Evolutionary conservation across 1,140 invertebrate species (phyloP).

Genomic region (Trachymyrmex cornetzi): DNA sequence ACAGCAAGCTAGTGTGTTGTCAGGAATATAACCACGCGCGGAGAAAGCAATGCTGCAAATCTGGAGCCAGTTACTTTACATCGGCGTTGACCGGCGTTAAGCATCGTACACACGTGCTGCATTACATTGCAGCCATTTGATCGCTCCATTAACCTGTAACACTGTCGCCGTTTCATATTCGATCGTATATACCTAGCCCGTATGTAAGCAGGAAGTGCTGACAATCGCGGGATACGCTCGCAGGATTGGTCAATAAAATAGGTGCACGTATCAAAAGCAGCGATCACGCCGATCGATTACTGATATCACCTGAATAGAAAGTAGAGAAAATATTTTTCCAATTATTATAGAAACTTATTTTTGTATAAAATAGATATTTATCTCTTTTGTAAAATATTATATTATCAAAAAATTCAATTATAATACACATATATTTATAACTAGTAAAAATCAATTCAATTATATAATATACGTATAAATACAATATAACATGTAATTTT

Average conservation of each 20-base stretch:
- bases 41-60: conserved; percentile 72
- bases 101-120: conserved; percentile 65
- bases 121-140: conserved; percentile 71
- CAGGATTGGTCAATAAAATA: conserved; percentile 8
- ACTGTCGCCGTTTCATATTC: conserved; percentile 40
- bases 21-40: conserved; percentile 40
- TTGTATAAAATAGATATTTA: too few species aligned
- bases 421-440: too few species aligned
- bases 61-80: conserved; percentile 49
- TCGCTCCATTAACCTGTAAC: conserved; percentile 67
- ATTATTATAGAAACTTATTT: background rate
- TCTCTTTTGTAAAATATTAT: too few species aligned
- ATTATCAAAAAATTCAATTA: background rate
- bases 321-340: background rate
- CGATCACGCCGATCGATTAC: background rate
- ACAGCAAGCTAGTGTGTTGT: conserved; percentile 2
- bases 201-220: conserved; percentile 64
- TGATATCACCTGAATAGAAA: conserved; percentile 5
- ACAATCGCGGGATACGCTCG: conserved; percentile 31
- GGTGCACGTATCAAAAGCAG: conserved; percentile 19
- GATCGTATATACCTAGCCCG: conserved; percentile 25
- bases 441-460: background rate
- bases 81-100: conserved; percentile 61
- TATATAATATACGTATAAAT: too few species aligned
- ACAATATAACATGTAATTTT: too few species aligned